Conservation (phyloP, 2,113 vertebrate species). For the Rissa tridactyla region DNA sequence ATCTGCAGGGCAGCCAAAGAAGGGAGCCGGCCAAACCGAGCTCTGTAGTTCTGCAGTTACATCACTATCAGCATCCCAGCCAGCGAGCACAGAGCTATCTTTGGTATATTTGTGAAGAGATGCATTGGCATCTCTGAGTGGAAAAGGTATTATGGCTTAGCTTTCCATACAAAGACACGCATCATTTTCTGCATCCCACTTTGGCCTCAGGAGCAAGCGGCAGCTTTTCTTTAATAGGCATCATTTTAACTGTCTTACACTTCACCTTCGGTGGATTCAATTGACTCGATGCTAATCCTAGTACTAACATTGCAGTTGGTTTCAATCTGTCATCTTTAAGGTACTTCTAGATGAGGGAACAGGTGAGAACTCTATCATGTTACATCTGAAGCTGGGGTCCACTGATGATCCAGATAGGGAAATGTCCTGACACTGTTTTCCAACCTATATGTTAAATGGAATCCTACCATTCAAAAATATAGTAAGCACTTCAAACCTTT, state of each 20-base stretch:
- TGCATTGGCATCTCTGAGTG: not conserved
- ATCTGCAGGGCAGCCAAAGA: not conserved
- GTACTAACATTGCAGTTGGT: not conserved
- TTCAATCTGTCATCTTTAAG: not conserved
- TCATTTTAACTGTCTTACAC: not conserved
- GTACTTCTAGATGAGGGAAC: not conserved
- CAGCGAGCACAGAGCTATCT: not conserved
- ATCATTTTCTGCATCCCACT: not conserved
- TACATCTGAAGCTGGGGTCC: not conserved
- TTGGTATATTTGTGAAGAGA: not conserved
- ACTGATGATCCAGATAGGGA: not conserved
- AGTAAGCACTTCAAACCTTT: not conserved
- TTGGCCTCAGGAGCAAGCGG: not conserved
- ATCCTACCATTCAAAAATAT: not conserved
- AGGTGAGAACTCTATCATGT: not conserved
- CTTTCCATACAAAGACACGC: not conserved
- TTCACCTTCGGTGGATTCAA: not conserved
- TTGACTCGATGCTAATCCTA: not conserved
- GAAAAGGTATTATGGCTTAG: not conserved
- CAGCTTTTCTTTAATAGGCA: not conserved
- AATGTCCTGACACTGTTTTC: not conserved
- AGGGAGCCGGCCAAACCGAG: not conserved
- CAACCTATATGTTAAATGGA: rapidly evolving
- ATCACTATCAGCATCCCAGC: not conserved
- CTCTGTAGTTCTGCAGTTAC: not conserved